Evolutionary conservation across 1,140 invertebrate species (phyloP), one percentile per base, ranked within the genome.

Genomic region (Pseudomyrmex sp.): DNA sequence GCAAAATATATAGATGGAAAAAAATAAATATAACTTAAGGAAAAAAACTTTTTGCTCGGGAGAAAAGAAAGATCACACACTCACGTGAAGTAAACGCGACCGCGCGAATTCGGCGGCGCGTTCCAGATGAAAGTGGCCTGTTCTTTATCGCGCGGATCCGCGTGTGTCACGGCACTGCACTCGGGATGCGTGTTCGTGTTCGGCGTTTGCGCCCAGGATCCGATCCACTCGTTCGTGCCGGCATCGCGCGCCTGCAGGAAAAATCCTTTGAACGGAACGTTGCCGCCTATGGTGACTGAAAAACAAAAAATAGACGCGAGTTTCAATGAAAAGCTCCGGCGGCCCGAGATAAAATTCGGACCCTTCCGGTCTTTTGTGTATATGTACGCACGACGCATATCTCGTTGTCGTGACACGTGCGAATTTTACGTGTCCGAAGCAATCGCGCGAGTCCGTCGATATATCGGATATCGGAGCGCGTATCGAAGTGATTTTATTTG

Each of bases 51-150:
- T 35, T 35, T 35, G 7, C 35, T 35, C 35, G 5, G 35, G 5
- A 35, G 5, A 35, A 35, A 35, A 35, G 35, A 35, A 59, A 56
- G 73, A 65, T n/a, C n/a, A 48, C 50, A 2, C 4, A 89, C 96
- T 97, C 94, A 97, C 97, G 97, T 97, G 89, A 97, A 97, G 91
- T 97, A 97, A 56, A 97, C 96, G 85, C 95, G 95, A 72, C 97
- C 97, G 5, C 94, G 94, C 15, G 94, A 93, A 77, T 96, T 95
- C 26, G 94, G 90, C 1, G 97, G 97, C 2, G 97, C 97, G 89
- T 95, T 95, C 97, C 97, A 98, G 18, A 97, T 93, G 15, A 98
- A 94, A 12, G 95, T 96, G 1, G 97, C 97, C 52, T 96, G 95
- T 48, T 96, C 93, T 91, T 98, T 98, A 84, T 97, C 96, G 59